Evolutionary conservation across 2,797 vertebrate genomes (phyloP).

Genomic region (Craterocephalus amniculus): DNA sequence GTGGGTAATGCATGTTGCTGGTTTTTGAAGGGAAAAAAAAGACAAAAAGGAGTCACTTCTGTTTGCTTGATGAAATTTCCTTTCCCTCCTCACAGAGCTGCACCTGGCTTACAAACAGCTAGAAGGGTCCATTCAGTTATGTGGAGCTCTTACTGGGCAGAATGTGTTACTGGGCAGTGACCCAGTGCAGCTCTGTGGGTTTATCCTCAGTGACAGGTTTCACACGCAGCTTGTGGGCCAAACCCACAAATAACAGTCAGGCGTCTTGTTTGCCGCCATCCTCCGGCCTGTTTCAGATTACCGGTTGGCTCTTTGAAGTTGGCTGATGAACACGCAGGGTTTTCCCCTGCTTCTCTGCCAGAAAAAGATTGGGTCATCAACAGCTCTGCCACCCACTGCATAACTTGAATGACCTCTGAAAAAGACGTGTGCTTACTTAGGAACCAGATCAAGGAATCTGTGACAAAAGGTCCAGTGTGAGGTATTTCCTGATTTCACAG

Average conservation of each 20-base stretch:
- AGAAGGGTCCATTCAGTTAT: constrained; percentile 28
- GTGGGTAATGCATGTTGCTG: background rate
- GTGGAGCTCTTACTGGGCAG: constrained; percentile 30
- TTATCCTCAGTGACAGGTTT: constrained; percentile 75
- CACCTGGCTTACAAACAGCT: constrained; percentile 8
- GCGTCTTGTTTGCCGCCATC: constrained; percentile 70
- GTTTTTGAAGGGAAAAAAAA: background rate
- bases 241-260: constrained; percentile 76
- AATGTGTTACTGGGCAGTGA: constrained; percentile 57
- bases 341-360: constrained; percentile 70
- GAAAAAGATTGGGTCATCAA: constrained; percentile 74
- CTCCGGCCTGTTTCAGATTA: constrained; percentile 75
- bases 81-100: constrained; percentile 4
- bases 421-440: constrained; percentile 62
- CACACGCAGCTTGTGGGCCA: constrained; percentile 70
- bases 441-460: constrained; percentile 57
- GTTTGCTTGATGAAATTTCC: background rate
- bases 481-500: constrained; percentile 67
- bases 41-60: no score
- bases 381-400: constrained; percentile 60
- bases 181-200: constrained; percentile 66
- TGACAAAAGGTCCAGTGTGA: constrained; percentile 53
- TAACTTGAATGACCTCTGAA: constrained; percentile 60
- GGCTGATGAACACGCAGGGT: constrained; percentile 67
- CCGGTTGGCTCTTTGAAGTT: constrained; percentile 74